phyloP scores from a whole-genome alignment of 2,888 invertebrate genomes.

The Odontocolon sp. region DNA sequence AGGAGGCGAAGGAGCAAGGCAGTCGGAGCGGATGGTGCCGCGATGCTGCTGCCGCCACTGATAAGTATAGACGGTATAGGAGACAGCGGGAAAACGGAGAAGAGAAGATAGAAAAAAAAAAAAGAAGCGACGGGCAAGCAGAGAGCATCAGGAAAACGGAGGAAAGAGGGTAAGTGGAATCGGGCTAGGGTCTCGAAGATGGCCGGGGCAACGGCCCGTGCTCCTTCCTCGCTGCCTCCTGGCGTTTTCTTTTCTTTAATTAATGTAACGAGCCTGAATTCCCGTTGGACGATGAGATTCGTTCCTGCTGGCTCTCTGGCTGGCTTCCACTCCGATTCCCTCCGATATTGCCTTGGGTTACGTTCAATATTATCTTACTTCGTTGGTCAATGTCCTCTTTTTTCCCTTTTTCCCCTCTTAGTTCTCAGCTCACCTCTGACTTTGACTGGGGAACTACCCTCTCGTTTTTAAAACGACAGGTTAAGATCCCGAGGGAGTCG shows the following conservation, averaged over 20 bases:
- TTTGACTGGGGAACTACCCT: background rate
- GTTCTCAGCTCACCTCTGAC: background rate
- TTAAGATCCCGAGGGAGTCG: no score
- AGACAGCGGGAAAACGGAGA: slow-evolving; percentile 9
- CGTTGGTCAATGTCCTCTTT: slow-evolving; percentile 25
- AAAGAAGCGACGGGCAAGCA: background rate
- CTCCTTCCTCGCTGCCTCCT: slow-evolving; percentile 9
- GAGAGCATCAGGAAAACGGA: slow-evolving; percentile 20
- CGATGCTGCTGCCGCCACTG: slow-evolving; percentile 7
- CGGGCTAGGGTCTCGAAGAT: slow-evolving; percentile 45
- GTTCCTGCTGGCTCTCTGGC: background rate
- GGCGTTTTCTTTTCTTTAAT: slow-evolving; percentile 59
- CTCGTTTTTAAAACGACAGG: background rate
- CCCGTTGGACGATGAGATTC: slow-evolving; percentile 54
- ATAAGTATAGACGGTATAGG: slow-evolving; percentile 11
- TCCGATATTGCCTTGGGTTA: slow-evolving; percentile 45
- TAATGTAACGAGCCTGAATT: slow-evolving; percentile 60
- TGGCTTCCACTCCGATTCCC: slow-evolving; percentile 47
- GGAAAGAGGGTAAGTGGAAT: slow-evolving; percentile 39
- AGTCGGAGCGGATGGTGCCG: slow-evolving; percentile 19
- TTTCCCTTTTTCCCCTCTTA: background rate
- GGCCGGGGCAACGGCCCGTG: slow-evolving; percentile 11
- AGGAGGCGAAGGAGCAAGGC: slow-evolving; percentile 22
- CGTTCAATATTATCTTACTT: slow-evolving; percentile 49
- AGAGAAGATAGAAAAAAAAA: slow-evolving; percentile 12